These are phyloP conservation scores for Dryocosmus kuriphilus DNA, from an alignment of 2,888 invertebrate species.

Conservation along the genomic window DNA sequence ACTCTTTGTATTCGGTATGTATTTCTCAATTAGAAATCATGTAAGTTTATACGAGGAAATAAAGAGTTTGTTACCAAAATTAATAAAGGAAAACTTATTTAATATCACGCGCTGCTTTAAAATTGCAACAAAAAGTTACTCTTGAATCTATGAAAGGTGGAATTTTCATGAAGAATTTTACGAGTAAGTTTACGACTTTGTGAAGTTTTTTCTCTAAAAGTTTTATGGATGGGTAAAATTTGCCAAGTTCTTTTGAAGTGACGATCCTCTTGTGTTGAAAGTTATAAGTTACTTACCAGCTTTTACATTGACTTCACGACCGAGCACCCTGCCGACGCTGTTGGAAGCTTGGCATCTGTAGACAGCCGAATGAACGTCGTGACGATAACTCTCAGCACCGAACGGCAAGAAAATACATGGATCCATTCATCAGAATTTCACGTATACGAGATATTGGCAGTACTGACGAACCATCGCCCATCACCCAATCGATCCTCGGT, in stretches of 20 bases:
- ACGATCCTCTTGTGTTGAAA: conserved; percentile 20
- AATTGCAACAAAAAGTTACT: not conserved
- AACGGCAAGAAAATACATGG: conserved; percentile 93
- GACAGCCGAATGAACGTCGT: conserved; percentile 90
- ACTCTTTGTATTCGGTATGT: too few species aligned
- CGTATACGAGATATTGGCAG: conserved; percentile 83
- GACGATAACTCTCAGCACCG: conserved; percentile 87
- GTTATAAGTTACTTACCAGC: conserved; percentile 84
- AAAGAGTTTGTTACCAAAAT: too few species aligned
- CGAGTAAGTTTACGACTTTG: conserved; percentile 31
- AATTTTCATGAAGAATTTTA: conserved; percentile 26
- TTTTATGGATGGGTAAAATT: conserved; percentile 12
- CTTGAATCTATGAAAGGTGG: not conserved
- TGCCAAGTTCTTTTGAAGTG: conserved; percentile 22
- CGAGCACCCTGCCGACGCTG: conserved; percentile 87
- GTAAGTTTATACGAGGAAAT: not conserved
- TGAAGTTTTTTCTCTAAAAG: not conserved
- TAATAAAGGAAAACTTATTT: too few species aligned
- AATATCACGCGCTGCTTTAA: not conserved
- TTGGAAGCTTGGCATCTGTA: conserved; percentile 85
- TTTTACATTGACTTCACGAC: conserved; percentile 91
- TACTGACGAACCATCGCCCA: conserved; percentile 85
- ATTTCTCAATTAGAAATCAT: not conserved
- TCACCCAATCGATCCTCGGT: conserved; percentile 89
- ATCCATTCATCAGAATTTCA: conserved; percentile 88